Evolutionary conservation across 2,888 invertebrate genomes (phyloP), one percentile per base, ranked within the genome.

Genomic region (Drosophila niveifrons): DNA sequence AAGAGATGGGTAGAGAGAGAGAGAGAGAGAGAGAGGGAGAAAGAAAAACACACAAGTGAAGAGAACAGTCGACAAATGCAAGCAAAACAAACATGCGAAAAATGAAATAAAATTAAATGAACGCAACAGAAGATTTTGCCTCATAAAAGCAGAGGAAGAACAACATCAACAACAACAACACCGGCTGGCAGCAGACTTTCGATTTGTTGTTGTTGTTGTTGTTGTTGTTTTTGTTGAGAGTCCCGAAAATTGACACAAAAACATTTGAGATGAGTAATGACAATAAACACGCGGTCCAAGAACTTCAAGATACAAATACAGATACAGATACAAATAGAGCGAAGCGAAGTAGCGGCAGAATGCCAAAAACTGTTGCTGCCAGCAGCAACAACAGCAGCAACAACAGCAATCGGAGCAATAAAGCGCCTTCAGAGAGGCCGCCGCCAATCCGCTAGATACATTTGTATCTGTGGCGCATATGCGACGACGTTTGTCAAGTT

Each of bases 241-340:
- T 65, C 50, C 70, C 65, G 59, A 75, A 76, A 76, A 74, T 78
- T 80, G 81, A 78, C 81, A 80, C 63, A 78, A 66, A 65, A 84
- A 68, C 82, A 82, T 78, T 73, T 72, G 50, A 55, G 71, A 88
- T 88, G 89, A 83, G 89, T 83, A 83, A 83, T 84, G 87, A 81
- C 78, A 80, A 71, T 70, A 69, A 69, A 79, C 69, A 82, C 57
- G 76, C 75, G 79, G 79, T 41, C 34, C 23, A 41, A 41, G 7
- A 11, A 71, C 56, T 56, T 47, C 3, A 39, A 64, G 36, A 71
- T 58, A 59, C 46, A 52, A 39, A 51, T 34, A 70, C 47, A 53
- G 41, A 64, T 41, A 53, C 64, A 58, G 31, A 65, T 58, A 71
- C 36, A 57, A 65, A 58, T 57, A 59, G 36, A 46, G 51, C 36